phyloP scores from a whole-genome alignment of 2,888 invertebrate genomes.

The Isotomurus palustris region DNA sequence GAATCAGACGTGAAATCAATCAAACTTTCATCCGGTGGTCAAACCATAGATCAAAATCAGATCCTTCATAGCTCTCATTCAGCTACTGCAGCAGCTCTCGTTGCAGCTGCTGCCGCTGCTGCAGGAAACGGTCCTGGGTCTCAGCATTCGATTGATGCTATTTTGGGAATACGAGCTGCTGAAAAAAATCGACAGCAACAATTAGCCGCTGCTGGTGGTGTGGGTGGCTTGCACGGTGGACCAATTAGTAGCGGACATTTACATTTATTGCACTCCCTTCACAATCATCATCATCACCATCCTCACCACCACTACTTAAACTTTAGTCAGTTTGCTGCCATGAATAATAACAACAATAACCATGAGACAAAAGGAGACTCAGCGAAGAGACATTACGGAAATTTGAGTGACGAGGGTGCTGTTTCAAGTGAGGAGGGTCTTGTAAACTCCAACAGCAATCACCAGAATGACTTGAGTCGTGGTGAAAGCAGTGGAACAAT shows the following conservation, averaged over 20 bases:
- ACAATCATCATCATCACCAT: conserved; percentile 22
- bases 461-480: background rate
- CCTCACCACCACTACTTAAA: conserved; percentile 20
- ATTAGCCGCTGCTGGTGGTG: background rate
- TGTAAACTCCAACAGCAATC: background rate
- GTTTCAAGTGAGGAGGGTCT: conserved; percentile 15
- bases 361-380: conserved; percentile 13
- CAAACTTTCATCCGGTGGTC: conserved; percentile 24
- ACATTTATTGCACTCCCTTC: conserved; percentile 14
- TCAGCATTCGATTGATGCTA: conserved; percentile 44
- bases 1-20: conserved; percentile 34
- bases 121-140: too few relatives aligned
- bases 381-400: background rate
- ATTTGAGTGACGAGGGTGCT: conserved; percentile 8
- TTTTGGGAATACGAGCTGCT: conserved; percentile 39
- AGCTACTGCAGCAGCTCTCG: conserved; percentile 8
- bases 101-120: conserved; percentile 5
- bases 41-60: conserved; percentile 14
- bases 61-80: conserved; percentile 1
- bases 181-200: too few relatives aligned
- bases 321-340: conserved; percentile 13
- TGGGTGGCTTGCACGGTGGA: background rate
- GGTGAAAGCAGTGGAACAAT: background rate
- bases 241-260: conserved; percentile 12
- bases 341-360: conserved; percentile 9